Evolutionary conservation across 2,113 vertebrate genomes (phyloP).

Genomic region (Leucoraja erinaceus): DNA sequence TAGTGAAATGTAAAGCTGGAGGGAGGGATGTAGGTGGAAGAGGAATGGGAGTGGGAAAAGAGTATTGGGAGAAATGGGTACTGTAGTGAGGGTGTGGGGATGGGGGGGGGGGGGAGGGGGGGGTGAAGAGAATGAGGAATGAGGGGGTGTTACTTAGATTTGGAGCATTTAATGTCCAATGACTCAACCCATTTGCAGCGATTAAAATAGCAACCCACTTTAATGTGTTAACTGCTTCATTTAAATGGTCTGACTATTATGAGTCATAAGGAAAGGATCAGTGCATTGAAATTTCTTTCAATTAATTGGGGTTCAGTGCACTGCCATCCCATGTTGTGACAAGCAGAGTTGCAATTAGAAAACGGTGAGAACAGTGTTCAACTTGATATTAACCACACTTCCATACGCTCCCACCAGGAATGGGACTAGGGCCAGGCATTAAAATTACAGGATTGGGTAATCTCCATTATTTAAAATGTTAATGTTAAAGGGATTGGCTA

Average conservation of each 20-base stretch:
- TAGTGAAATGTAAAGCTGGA: too few species aligned
- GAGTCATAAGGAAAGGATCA: constrained; percentile 2
- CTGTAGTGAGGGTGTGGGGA: too few species aligned
- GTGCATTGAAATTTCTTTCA: neutral
- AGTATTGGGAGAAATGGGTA: too few species aligned
- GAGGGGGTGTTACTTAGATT: too few species aligned
- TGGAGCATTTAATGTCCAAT: neutral
- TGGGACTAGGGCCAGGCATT: neutral
- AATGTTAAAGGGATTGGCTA: neutral
- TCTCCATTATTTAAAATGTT: too few species aligned
- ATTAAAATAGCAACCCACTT: neutral
- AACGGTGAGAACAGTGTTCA: neutral
- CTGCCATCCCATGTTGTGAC: neutral
- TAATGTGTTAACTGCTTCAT: neutral
- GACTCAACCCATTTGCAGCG: neutral
- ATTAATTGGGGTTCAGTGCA: constrained; percentile 3
- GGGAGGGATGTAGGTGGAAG: too few species aligned
- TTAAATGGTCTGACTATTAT: neutral
- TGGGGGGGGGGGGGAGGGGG: too few species aligned
- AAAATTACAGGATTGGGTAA: neutral
- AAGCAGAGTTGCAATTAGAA: neutral
- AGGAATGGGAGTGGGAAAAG: too few species aligned
- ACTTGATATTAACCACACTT: neutral
- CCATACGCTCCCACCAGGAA: neutral
- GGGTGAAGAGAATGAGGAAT: too few species aligned